Conservation (phyloP, 2,888 invertebrate genomes). For the Hesperia comma region DNA sequence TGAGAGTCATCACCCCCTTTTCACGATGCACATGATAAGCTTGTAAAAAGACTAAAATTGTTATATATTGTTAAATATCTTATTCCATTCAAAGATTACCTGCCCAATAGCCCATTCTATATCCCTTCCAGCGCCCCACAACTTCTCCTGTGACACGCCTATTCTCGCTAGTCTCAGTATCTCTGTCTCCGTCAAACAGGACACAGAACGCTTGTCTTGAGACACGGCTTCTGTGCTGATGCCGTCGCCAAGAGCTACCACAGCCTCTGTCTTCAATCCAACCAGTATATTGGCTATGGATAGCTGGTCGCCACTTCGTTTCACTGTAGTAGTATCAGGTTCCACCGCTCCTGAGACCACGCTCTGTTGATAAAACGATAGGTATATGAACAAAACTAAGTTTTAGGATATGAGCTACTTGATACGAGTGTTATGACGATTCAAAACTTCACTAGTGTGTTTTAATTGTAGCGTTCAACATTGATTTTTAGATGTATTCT, state of each 20-base stretch:
- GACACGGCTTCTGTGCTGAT: conserved; percentile 66
- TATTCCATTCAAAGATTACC: conserved; percentile 61
- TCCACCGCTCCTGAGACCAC: conserved; percentile 91
- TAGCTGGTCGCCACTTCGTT: conserved; percentile 76
- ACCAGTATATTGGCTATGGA: conserved; percentile 69
- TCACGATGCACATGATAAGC: too few relatives aligned
- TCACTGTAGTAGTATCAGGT: conserved; percentile 88
- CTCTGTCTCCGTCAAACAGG: conserved; percentile 83
- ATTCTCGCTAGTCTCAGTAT: conserved; percentile 80
- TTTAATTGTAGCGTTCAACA: too few relatives aligned
- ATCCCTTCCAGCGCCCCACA: conserved; percentile 89
- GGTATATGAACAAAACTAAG: too few relatives aligned
- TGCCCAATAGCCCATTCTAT: conserved; percentile 91
- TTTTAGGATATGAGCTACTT: too few relatives aligned
- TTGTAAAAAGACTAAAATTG: too few relatives aligned
- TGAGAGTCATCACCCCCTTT: too few relatives aligned
- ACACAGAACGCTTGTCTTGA: conserved; percentile 61
- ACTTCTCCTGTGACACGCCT: conserved; percentile 84
- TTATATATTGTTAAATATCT: neutral
- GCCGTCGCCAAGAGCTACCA: conserved; percentile 71
- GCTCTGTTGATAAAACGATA: conserved; percentile 78
- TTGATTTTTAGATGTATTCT: too few relatives aligned
- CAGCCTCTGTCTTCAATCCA: conserved; percentile 82
- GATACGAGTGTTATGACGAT: too few relatives aligned
- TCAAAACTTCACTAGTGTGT: too few relatives aligned